Percentiles rank a stretch among this genome's conserved stretches.
Conservation (phyloP, 2,797 vertebrate species). For the Oceanodroma leucorhoa region DNA sequence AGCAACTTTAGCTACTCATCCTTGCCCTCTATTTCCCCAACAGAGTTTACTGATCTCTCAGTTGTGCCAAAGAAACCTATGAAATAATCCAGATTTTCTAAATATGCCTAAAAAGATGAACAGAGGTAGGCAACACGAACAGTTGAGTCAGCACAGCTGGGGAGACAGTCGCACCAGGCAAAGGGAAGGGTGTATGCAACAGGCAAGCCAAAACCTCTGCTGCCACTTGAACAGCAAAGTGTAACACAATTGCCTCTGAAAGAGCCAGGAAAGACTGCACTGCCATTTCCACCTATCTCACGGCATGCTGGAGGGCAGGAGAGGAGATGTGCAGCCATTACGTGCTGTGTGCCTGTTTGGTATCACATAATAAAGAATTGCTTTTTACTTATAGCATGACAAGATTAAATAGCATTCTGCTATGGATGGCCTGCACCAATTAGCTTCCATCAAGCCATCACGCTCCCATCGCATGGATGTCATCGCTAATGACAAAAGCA, state of each 20-base stretch:
- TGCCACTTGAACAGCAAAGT: background rate
- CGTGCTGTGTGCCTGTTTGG: accelerated
- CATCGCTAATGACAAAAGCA: background rate
- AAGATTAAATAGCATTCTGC: background rate
- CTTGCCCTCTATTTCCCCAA: background rate
- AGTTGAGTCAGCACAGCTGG: background rate
- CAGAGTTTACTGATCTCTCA: background rate
- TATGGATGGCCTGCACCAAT: background rate
- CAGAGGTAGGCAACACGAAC: background rate
- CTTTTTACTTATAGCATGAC: background rate
- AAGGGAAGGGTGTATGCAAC: background rate
- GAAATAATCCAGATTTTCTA: background rate
- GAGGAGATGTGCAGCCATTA: too few relatives aligned
- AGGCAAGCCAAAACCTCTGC: background rate
- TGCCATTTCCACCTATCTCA: background rate
- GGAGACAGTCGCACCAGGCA: background rate
- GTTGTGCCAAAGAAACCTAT: background rate
- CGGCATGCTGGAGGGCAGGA: accelerated
- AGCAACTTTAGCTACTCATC: background rate
- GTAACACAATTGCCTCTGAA: background rate
- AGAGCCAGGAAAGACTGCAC: background rate
- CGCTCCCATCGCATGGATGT: accelerated
- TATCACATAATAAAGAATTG: background rate
- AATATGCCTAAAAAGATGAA: background rate
- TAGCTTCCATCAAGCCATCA: background rate